Evolutionary conservation across 2,888 invertebrate genomes (phyloP), one percentile per base, ranked within the genome.

Genomic region (Graphium colonna): DNA sequence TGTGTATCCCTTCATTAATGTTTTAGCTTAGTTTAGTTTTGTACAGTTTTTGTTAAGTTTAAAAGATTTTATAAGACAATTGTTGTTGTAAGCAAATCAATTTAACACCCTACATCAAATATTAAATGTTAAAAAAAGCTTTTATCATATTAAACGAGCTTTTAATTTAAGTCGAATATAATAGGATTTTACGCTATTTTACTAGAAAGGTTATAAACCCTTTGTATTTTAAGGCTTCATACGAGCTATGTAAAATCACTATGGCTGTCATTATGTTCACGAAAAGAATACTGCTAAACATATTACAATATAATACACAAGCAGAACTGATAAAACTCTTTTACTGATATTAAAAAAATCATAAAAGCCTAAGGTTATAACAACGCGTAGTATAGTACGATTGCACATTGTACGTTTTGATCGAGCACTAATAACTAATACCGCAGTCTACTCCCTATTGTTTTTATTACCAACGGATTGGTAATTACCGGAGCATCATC

Each of bases 401-500:
- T 41, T 38, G 41, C 57, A 67, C 64, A 61, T 66, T 55, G 42
- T 38, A 5, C 12, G 48, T 56, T 61, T 65, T 67, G 62, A 57
- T 60, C 45, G 60, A 64, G 42, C 54, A 45, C 54, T 51, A n/a
- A 41, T 50, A 18, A 45, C 54, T 51, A n/a, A 41, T 50, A 18
- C 39, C 50, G 53, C 56, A 57, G 55, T 56, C 56, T 44, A 59
- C 71, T 70, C 84, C 80, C 82, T 62, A 81, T 86, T 85, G 82
- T 84, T 85, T 80, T 79, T 72, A 77, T 69, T 69, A 64, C 56
- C 59, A 58, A 67, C 66, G 70, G 73, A 73, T 67, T 62, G 64
- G 72, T 78, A 82, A 84, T 82, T 80, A 82, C 71, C 64, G 58
- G 65, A 61, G 69, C 72, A 77, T 78, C 77, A 75, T 75, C 68